These are phyloP conservation scores for Pseudeuparius sepicola DNA, from an alignment of 2,888 invertebrate species.

Conservation along the genomic window DNA sequence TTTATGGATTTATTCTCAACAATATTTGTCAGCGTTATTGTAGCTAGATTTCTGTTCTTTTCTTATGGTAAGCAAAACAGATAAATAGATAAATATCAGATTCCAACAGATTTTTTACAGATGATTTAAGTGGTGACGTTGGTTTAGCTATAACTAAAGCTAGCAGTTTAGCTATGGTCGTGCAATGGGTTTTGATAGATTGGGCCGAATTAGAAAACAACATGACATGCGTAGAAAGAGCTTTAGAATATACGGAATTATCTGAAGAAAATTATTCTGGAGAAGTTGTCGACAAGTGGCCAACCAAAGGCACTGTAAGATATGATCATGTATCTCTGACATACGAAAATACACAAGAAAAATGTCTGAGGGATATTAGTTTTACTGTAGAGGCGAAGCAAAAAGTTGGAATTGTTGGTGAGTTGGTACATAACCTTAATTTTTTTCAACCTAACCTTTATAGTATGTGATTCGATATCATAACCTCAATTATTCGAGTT, in stretches of 20 bases:
- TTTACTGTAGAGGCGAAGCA: slow-evolving; percentile 56
- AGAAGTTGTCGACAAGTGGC: slow-evolving; percentile 57
- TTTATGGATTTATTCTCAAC: slow-evolving; percentile 31
- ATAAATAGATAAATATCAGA: too few species aligned
- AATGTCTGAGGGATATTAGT: slow-evolving; percentile 57
- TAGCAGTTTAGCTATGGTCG: slow-evolving; percentile 49
- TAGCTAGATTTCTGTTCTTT: slow-evolving; percentile 25
- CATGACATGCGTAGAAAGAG: slow-evolving; percentile 84
- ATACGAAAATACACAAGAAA: slow-evolving; percentile 54
- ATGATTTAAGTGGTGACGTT: slow-evolving; percentile 37
- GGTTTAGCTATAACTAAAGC: slow-evolving; percentile 43
- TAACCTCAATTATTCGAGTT: too few species aligned
- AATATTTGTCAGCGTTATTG: slow-evolving; percentile 26
- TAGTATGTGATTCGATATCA: too few species aligned
- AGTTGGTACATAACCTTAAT: too few species aligned
- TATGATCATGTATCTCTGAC: slow-evolving; percentile 55
- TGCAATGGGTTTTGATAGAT: slow-evolving; percentile 59
- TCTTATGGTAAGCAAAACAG: slow-evolving; percentile 24
- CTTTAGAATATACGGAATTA: slow-evolving; percentile 38
- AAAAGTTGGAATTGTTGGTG: slow-evolving; percentile 74
- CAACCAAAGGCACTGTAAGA: slow-evolving; percentile 51
- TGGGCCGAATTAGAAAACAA: slow-evolving; percentile 71
- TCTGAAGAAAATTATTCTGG: slow-evolving; percentile 18
- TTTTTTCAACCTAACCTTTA: too few species aligned
- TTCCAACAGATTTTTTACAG: neutral